phyloP scores from a whole-genome alignment of 2,888 invertebrate species.

The Eudemis profundana region DNA sequence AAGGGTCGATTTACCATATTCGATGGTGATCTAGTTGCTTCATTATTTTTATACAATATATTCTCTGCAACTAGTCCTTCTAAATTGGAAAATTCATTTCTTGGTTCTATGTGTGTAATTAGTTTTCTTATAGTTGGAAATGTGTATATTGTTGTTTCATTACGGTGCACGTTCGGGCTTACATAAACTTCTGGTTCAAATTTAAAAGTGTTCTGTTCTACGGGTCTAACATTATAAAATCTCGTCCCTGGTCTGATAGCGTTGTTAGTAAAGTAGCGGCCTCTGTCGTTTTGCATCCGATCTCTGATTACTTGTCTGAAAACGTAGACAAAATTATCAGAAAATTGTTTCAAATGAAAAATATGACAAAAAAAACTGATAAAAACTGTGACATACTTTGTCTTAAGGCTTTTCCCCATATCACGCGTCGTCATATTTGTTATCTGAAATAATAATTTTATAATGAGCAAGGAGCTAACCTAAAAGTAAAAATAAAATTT shows the following conservation, averaged over 20 bases:
- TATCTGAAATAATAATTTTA: background rate
- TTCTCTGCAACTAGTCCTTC: conserved; percentile 9
- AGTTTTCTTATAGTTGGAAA: too few relatives aligned
- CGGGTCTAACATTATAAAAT: background rate
- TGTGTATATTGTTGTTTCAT: too few relatives aligned
- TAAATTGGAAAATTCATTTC: conserved; percentile 9
- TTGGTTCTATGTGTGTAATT: background rate
- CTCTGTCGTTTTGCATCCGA: background rate
- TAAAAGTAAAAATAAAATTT: too few relatives aligned
- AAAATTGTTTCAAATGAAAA: too few relatives aligned
- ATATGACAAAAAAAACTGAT: too few relatives aligned
- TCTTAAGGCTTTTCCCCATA: background rate
- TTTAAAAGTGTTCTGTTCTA: background rate
- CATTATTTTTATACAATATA: background rate
- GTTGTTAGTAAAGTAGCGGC: background rate
- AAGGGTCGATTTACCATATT: background rate
- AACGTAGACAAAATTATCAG: background rate
- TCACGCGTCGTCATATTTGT: background rate
- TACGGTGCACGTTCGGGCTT: background rate
- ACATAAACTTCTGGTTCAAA: background rate
- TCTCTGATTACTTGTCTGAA: conserved; percentile 3
- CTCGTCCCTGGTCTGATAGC: background rate
- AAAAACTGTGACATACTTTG: too few relatives aligned
- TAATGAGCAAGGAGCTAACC: too few relatives aligned
- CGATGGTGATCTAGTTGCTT: background rate